Evolutionary conservation across 1,140 invertebrate genomes (phyloP).

Genomic region (Riptortus pedestris): DNA sequence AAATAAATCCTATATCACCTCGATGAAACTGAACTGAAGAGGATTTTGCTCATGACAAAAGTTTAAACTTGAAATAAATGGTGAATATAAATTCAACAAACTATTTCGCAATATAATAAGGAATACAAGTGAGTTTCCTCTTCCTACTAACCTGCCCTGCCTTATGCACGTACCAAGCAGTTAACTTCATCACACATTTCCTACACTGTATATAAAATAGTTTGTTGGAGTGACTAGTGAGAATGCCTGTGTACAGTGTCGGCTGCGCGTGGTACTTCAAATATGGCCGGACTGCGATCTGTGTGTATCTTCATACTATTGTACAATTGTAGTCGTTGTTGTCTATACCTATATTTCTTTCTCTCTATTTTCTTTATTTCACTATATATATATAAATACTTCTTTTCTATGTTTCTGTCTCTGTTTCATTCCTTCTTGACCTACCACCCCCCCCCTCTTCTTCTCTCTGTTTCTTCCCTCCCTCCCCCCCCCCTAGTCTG

Average conservation of each 20-base stretch:
- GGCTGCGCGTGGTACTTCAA: conserved; percentile 5
- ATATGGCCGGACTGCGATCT: conserved; percentile 14
- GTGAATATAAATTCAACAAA: too few species aligned
- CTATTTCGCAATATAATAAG: too few species aligned
- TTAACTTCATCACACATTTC: too few species aligned
- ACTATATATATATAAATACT: background rate
- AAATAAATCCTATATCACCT: too few species aligned
- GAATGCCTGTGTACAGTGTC: background rate
- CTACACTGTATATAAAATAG: too few species aligned
- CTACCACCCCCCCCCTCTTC: background rate
- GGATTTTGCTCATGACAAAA: too few species aligned
- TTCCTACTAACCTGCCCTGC: too few species aligned
- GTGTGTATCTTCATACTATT: conserved; percentile 15
- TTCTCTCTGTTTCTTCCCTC: background rate
- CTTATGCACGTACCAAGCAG: too few species aligned
- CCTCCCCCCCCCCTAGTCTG: conserved; percentile 4
- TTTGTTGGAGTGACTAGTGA: too few species aligned
- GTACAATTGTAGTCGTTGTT: conserved; percentile 16
- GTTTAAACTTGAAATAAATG: too few species aligned
- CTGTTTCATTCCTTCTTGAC: background rate
- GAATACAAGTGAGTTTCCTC: too few species aligned
- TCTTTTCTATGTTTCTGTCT: background rate
- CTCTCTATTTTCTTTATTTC: conserved; percentile 8
- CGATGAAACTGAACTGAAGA: too few species aligned
- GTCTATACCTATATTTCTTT: conserved; percentile 8